Percentiles rank a stretch among this genome's conserved stretches.
Conservation (phyloP, 2,113 vertebrate species). For the Geococcyx californianus region DNA sequence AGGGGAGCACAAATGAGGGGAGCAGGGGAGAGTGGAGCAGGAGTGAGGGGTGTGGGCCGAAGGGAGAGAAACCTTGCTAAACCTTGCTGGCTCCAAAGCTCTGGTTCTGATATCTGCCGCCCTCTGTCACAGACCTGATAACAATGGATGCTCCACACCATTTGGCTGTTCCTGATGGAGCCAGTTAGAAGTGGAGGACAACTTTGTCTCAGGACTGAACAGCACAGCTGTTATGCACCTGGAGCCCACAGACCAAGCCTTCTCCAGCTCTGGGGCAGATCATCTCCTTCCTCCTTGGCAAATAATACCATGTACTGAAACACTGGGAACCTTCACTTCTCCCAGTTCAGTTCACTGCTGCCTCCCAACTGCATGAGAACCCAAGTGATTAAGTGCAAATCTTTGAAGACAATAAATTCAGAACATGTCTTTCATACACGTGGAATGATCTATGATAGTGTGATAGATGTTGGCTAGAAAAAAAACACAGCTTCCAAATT, state of each 20-base stretch:
- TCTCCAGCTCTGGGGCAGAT: background rate
- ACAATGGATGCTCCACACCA: no score
- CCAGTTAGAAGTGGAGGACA: background rate
- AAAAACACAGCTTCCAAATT: background rate
- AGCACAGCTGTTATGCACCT: background rate
- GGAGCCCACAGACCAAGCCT: background rate
- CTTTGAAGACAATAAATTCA: background rate
- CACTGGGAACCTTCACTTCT: background rate
- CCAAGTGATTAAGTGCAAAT: background rate
- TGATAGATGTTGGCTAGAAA: background rate
- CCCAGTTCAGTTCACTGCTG: background rate
- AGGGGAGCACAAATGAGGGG: no score
- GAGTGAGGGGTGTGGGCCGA: no score
- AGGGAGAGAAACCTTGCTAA: background rate
- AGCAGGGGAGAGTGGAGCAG: no score
- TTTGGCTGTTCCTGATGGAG: background rate
- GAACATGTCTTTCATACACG: background rate
- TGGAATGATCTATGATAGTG: background rate
- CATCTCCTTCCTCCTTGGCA: background rate
- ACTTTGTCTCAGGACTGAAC: background rate
- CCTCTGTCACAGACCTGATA: no score
- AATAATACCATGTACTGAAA: background rate
- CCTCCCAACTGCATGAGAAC: background rate
- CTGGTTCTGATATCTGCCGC: background rate
- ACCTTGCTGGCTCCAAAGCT: background rate